These are phyloP conservation scores for Limnephilus rhombicus DNA, from an alignment of 2,888 invertebrate genomes.

Conservation along the genomic window DNA sequence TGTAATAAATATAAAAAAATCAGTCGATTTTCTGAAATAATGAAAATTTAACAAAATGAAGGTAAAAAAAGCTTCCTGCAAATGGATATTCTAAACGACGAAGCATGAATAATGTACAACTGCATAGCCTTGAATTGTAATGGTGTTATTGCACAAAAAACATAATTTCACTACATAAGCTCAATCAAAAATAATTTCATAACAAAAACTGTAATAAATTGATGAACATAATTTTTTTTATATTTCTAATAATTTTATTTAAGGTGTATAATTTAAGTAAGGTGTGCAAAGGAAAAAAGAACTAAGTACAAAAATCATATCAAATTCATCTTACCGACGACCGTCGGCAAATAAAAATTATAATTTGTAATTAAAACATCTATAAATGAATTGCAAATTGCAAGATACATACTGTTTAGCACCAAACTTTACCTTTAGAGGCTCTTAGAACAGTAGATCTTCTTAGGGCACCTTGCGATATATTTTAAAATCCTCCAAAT, in stretches of 20 bases:
- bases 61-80: background rate
- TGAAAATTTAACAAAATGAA: background rate
- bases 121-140: background rate
- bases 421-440: slow-evolving; percentile 37
- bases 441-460: background rate
- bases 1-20: too few relatives aligned
- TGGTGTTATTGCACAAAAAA: background rate
- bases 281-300: slow-evolving; percentile 33
- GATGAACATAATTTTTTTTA: background rate
- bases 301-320: slow-evolving; percentile 36
- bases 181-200: background rate
- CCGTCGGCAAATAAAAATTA: background rate
- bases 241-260: slow-evolving; percentile 12
- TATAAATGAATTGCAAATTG: slow-evolving; percentile 24
- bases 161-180: background rate
- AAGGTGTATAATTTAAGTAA: slow-evolving; percentile 37
- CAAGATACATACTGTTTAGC: slow-evolving; percentile 45
- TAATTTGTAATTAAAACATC: slow-evolving; percentile 29
- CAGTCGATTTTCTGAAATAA: background rate
- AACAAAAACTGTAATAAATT: background rate
- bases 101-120: background rate
- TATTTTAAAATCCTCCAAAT: background rate
- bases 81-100: background rate
- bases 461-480: background rate
- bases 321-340: background rate